These are phyloP conservation scores for Tribolium madens DNA, from an alignment of 1,140 invertebrate genomes.

Conservation along the genomic window DNA sequence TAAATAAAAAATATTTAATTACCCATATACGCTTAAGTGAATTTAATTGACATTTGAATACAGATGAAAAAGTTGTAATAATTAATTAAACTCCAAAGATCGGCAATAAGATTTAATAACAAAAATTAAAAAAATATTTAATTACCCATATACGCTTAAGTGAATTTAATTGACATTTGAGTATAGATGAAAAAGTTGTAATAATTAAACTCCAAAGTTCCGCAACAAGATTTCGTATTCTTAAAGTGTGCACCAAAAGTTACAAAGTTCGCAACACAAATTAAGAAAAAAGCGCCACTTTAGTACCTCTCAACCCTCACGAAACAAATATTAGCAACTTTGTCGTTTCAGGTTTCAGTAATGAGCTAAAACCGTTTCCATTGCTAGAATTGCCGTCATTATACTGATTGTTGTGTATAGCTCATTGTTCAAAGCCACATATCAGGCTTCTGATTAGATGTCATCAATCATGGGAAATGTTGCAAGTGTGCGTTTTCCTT, in stretches of 20 bases:
- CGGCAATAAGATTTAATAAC: no score
- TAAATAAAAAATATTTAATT: background rate
- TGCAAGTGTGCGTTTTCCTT: background rate
- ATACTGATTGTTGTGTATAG: background rate
- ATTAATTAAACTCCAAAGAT: background rate
- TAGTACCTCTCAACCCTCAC: background rate
- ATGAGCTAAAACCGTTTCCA: background rate
- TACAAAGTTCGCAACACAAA: background rate
- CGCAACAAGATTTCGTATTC: background rate
- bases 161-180: background rate
- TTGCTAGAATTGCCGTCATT: background rate
- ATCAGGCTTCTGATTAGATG: background rate
- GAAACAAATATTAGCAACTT: background rate
- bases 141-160: background rate
- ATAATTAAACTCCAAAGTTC: background rate
- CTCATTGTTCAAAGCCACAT: background rate
- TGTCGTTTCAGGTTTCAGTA: background rate
- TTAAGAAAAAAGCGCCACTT: background rate
- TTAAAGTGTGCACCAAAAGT: background rate
- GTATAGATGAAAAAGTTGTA: background rate
- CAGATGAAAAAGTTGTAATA: background rate
- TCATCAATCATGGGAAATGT: slow-evolving; percentile 4
- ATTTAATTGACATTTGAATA: background rate
- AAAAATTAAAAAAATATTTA: background rate
- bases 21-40: background rate